Base-by-base conservation (phyloP, 2,113 vertebrate genomes). In the Orientallactaga bullata region DNA sequence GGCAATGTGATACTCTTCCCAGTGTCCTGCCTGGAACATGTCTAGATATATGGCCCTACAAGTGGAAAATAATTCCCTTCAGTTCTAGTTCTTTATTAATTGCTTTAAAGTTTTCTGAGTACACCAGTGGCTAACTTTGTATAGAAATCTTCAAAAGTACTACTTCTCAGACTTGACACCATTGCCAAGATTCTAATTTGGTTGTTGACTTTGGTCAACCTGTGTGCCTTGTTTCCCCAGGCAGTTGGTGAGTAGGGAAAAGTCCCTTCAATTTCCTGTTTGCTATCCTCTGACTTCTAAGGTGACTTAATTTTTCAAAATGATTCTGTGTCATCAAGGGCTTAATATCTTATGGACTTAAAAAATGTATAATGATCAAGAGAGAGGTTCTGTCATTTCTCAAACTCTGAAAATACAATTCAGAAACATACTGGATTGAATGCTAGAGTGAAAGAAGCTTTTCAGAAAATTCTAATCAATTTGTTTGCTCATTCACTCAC, bases 201-300 rank as follows among this genome's bases (percentile, higher is more conserved):
- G 39, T 93, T 96, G 72, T 94, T 85, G 63, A 86, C 71, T 87
- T 94, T 71, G 32, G 78, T 92, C 73, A 83, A 83, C 85, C 85
- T 89, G 69, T 88, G 71, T 95, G 85, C 96, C 85, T 94, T 96
- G 55, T 94, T 93, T 61, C 78, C 60, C 88, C 88, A 21, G 61
- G 78, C 61, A 88, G 69, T 83, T 95, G 78, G 42, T 85, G 77
- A 96, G 80, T 88, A 93, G 94, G n/a, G 39, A 95, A 85, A 95
- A 74, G 12, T 86, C 21, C 30, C 63, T 79, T 95, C 13, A 85
- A 35, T 71, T 92, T 93, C 69, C 42, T 92, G 63, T 91, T 69
- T 15, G 94, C 92, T 91, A 74, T 80, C 86, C 73, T 95, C 69
- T 96, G 65, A 87, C 85, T 8, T 94, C 30, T 92, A 95, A 88